phyloP scores from a whole-genome alignment of 2,113 vertebrate genomes.

The Strix uralensis region DNA sequence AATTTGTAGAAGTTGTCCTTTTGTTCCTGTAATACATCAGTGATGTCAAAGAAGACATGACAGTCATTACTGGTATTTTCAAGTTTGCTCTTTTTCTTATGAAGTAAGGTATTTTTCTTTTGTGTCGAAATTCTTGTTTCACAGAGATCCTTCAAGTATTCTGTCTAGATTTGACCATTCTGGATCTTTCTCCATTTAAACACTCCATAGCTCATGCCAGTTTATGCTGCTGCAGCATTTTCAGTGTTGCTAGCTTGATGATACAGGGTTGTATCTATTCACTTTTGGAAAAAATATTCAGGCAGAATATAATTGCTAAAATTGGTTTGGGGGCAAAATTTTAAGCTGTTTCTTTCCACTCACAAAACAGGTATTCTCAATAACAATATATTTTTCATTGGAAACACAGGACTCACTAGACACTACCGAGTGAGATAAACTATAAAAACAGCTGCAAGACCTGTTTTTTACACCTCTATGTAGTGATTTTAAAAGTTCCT shows the following conservation, averaged over 20 bases:
- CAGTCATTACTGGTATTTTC: background rate
- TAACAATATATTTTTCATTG: background rate
- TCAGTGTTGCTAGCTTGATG: background rate
- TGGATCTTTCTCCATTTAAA: background rate
- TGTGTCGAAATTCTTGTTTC: background rate
- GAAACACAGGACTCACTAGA: background rate
- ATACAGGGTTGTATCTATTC: background rate
- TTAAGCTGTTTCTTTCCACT: background rate
- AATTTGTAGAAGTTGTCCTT: constrained; percentile 44
- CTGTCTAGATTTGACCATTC: background rate
- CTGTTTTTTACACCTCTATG: background rate
- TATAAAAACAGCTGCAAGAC: background rate
- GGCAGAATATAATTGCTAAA: background rate
- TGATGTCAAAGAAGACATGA: background rate
- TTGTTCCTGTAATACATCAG: constrained; percentile 36
- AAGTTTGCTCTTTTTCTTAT: background rate
- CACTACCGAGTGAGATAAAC: background rate
- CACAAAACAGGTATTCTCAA: background rate
- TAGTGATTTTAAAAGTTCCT: background rate
- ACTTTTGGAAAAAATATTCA: background rate
- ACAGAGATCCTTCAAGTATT: background rate
- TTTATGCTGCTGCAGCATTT: background rate
- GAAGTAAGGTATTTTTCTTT: background rate
- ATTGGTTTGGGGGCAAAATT: background rate
- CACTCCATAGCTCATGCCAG: background rate